phyloP scores from a whole-genome alignment of 2,113 vertebrate genomes.

The Lophura nycthemera region DNA sequence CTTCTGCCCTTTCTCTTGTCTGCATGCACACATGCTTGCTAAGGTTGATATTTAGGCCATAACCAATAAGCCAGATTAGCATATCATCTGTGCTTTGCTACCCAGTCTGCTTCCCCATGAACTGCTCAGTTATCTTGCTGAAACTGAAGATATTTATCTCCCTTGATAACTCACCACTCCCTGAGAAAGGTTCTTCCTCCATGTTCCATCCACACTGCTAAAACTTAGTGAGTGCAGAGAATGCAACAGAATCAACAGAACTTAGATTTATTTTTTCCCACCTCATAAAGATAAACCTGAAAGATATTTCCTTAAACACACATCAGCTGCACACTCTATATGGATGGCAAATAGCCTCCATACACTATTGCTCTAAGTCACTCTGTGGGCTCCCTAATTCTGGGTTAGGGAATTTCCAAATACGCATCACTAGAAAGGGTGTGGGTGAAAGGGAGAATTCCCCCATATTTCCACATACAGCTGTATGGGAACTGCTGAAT shows the following conservation, averaged over 20 bases:
- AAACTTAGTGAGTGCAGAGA: background rate
- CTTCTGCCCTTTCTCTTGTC: background rate
- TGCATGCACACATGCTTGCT: background rate
- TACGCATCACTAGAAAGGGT: background rate
- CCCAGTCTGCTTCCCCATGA: background rate
- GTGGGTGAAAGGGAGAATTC: background rate
- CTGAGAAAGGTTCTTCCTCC: background rate
- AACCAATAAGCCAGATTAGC: background rate
- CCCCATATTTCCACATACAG: background rate
- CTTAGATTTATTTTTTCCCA: background rate
- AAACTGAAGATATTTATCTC: background rate
- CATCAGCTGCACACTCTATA: background rate
- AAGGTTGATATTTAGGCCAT: background rate
- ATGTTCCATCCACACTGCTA: fast-evolving
- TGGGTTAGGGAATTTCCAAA: conserved; percentile 17
- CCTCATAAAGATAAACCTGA: background rate
- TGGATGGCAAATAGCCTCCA: background rate
- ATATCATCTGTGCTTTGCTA: background rate
- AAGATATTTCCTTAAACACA: background rate
- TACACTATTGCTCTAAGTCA: background rate
- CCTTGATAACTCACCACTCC: background rate
- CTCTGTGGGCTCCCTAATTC: background rate
- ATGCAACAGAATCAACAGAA: background rate
- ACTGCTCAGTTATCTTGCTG: background rate
- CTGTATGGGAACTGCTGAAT: too few relatives aligned